These are phyloP conservation scores for Listronotus bonariensis DNA, from an alignment of 1,140 invertebrate genomes.

Conservation along the genomic window DNA sequence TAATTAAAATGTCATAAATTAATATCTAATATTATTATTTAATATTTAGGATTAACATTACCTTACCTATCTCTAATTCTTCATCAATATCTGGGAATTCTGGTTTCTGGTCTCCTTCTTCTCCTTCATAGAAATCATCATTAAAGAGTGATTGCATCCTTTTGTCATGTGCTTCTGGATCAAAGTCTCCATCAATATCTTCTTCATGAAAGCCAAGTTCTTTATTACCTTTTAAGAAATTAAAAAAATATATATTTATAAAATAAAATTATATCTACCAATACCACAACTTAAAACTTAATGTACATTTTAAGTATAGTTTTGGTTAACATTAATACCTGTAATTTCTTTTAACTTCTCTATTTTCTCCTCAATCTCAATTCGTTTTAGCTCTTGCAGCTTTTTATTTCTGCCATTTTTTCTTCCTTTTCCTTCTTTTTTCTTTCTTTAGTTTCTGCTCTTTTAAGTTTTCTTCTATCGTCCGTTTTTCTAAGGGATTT, in stretches of 20 bases:
- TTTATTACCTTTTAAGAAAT: constrained; percentile 34
- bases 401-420: constrained; percentile 87
- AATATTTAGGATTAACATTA: not conserved
- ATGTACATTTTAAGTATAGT: too few species aligned
- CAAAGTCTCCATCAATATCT: constrained; percentile 86
- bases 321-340: constrained; percentile 56
- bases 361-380: constrained; percentile 91
- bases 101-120: constrained; percentile 76
- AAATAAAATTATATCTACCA: too few species aligned
- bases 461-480: constrained; percentile 75
- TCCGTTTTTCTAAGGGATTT: constrained; percentile 82
- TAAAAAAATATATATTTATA: not conserved
- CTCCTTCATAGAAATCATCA: constrained; percentile 81
- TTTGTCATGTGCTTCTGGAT: constrained; percentile 85
- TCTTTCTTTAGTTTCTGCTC: constrained; percentile 74
- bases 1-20: too few species aligned
- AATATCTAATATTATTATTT: too few species aligned
- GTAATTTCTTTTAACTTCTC: constrained; percentile 87
- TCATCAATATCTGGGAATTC: constrained; percentile 81
- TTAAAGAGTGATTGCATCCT: constrained; percentile 88
- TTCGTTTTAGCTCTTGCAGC: constrained; percentile 83
- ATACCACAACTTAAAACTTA: not conserved
- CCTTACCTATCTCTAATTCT: constrained; percentile 66
- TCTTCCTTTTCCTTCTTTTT: constrained; percentile 82
- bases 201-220: constrained; percentile 60